Evolutionary conservation across 2,113 vertebrate species (phyloP).

Genomic region (Malurus alboscapulatus): DNA sequence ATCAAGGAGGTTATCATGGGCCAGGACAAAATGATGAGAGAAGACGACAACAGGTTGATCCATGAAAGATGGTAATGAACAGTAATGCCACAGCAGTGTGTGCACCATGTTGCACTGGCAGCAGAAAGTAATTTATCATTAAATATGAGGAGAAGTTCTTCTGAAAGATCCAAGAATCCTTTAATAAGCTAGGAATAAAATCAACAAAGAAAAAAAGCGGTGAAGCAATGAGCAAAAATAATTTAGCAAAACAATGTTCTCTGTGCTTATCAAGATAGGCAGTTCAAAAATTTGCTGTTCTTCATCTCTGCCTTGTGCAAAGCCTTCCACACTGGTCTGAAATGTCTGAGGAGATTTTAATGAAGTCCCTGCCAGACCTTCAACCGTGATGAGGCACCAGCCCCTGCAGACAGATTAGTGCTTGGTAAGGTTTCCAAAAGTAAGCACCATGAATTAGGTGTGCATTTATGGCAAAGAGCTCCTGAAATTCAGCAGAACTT

Average conservation of each 20-base stretch:
- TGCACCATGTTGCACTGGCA: neutral
- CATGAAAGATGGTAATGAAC: constrained; percentile 9
- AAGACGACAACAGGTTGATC: constrained; percentile 14
- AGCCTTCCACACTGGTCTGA: neutral
- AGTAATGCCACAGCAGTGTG: neutral
- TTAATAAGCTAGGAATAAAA: neutral
- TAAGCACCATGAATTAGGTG: neutral
- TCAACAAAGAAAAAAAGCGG: neutral
- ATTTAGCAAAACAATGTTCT: neutral
- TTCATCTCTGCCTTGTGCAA: neutral
- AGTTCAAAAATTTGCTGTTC: neutral
- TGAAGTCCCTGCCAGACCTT: neutral
- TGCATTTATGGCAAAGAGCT: neutral
- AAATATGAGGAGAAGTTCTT: neutral
- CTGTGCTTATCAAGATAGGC: neutral
- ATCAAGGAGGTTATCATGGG: neutral
- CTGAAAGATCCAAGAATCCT: neutral
- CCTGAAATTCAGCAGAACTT: neutral
- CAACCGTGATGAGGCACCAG: neutral
- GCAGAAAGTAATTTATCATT: constrained; percentile 6
- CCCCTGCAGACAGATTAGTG: neutral
- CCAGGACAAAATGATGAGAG: neutral
- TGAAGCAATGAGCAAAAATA: neutral
- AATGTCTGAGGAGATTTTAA: constrained; percentile 1
- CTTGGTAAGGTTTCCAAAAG: neutral